Evolutionary conservation across 2,113 vertebrate species (phyloP).

Genomic region (Forbesichthys agassizii): DNA sequence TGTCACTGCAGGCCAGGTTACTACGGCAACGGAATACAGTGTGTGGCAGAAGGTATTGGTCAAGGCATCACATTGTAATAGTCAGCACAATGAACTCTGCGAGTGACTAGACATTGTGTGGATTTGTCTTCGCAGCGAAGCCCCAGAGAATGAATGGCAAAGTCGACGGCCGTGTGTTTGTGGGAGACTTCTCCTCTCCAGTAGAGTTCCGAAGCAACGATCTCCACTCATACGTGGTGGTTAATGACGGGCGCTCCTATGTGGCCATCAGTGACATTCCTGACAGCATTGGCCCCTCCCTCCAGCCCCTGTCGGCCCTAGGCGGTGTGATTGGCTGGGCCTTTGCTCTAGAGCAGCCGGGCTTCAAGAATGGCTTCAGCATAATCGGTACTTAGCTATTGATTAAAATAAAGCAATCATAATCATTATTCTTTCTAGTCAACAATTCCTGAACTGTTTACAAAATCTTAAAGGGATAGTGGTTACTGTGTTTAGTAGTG

Average conservation of each 20-base stretch:
- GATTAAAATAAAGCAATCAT: neutral
- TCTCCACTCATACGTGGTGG: slow-evolving; percentile 94
- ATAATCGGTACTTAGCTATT: slow-evolving; percentile 79
- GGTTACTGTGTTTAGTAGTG: too few species aligned
- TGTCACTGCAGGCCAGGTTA: slow-evolving; percentile 89
- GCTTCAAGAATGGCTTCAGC: slow-evolving; percentile 92
- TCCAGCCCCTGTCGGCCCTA: slow-evolving; percentile 85
- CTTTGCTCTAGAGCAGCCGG: slow-evolving; percentile 91
- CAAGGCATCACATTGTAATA: neutral
- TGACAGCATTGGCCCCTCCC: slow-evolving; percentile 79
- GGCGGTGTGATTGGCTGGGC: slow-evolving; percentile 94
- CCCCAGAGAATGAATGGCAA: slow-evolving; percentile 95
- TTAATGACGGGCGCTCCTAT: slow-evolving; percentile 92
- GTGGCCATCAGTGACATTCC: slow-evolving; percentile 93
- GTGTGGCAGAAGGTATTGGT: slow-evolving; percentile 87
- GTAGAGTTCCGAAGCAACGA: slow-evolving; percentile 85
- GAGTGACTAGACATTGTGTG: neutral
- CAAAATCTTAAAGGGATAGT: neutral
- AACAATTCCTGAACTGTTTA: neutral
- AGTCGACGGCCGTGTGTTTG: slow-evolving; percentile 84
- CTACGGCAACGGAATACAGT: slow-evolving; percentile 91
- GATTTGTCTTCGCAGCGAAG: slow-evolving; percentile 76
- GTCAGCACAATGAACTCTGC: neutral
- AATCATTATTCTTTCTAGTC: neutral
- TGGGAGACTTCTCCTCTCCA: slow-evolving; percentile 79